Evolutionary conservation across 2,888 invertebrate genomes (phyloP).

Genomic region (Gastracanthus pulcherrimus): DNA sequence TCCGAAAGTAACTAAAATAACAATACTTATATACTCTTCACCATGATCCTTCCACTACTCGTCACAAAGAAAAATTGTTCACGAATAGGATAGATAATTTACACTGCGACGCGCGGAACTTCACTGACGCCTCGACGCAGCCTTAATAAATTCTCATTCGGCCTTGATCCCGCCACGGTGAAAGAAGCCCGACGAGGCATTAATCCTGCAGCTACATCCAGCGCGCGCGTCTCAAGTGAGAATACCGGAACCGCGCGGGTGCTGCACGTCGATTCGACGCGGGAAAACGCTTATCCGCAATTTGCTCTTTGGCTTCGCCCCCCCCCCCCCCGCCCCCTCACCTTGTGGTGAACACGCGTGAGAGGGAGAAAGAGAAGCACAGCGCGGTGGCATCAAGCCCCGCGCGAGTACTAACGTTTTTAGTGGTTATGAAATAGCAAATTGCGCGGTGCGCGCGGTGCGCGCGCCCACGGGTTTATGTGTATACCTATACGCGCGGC

Average conservation of each 20-base stretch:
- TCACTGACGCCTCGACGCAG: neutral
- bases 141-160: slow-evolving; percentile 2
- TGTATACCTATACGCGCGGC: too few relatives aligned
- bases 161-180: neutral
- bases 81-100: neutral
- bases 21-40: neutral
- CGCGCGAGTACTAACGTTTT: too few relatives aligned
- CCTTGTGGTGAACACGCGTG: too few relatives aligned
- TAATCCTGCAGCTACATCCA: neutral
- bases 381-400: too few relatives aligned
- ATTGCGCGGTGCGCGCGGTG: too few relatives aligned
- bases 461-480: too few relatives aligned
- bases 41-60: neutral
- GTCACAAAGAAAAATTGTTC: neutral
- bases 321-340: too few relatives aligned
- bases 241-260: neutral
- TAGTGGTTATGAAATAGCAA: too few relatives aligned
- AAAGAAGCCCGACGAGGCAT: neutral
- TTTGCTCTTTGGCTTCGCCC: too few relatives aligned
- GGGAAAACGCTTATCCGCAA: too few relatives aligned
- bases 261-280: neutral
- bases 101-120: neutral
- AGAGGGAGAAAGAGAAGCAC: too few relatives aligned
- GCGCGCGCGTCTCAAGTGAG: neutral
- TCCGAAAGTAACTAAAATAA: too few relatives aligned